phyloP scores from a whole-genome alignment of 2,113 vertebrate genomes.

The Stigmatopora nigra region DNA sequence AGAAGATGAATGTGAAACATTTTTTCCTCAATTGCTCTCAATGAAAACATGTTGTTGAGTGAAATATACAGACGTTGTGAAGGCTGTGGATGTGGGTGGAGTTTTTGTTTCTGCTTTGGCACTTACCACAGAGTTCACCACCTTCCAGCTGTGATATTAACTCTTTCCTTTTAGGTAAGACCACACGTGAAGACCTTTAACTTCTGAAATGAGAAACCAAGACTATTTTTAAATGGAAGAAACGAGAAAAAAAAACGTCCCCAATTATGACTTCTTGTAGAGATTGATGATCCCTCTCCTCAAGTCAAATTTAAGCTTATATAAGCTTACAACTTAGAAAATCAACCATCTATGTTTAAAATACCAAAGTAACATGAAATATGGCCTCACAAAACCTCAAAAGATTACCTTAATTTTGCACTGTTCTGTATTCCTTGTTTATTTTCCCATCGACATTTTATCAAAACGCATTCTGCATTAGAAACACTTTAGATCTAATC shows the following conservation, averaged over 20 bases:
- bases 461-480: too few species aligned
- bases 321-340: slow-evolving; percentile 44
- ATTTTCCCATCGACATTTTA: too few species aligned
- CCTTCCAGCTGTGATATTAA: slow-evolving; percentile 70
- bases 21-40: slow-evolving; percentile 11
- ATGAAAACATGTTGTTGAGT: slow-evolving; percentile 11
- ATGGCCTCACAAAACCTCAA: slow-evolving; percentile 11
- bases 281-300: slow-evolving; percentile 61
- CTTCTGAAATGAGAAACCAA: slow-evolving; percentile 49
- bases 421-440: too few species aligned
- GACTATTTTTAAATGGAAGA: background rate
- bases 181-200: slow-evolving; percentile 72
- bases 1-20: slow-evolving; percentile 9
- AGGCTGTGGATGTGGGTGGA: slow-evolving; percentile 9
- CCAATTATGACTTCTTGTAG: background rate
- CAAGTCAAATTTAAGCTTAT: slow-evolving; percentile 33
- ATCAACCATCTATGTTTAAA: slow-evolving; percentile 53
- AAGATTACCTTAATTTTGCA: too few species aligned
- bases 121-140: slow-evolving; percentile 37
- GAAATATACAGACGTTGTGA: slow-evolving; percentile 22
- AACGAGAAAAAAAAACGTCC: background rate
- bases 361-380: background rate
- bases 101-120: slow-evolving; percentile 30
- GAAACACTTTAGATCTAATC: too few species aligned
- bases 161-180: slow-evolving; percentile 60